Percentiles rank a stretch among this genome's conserved stretches.
Evolutionary conservation across 2,797 vertebrate species (phyloP).

Genomic region (Eulemur rubriventer): DNA sequence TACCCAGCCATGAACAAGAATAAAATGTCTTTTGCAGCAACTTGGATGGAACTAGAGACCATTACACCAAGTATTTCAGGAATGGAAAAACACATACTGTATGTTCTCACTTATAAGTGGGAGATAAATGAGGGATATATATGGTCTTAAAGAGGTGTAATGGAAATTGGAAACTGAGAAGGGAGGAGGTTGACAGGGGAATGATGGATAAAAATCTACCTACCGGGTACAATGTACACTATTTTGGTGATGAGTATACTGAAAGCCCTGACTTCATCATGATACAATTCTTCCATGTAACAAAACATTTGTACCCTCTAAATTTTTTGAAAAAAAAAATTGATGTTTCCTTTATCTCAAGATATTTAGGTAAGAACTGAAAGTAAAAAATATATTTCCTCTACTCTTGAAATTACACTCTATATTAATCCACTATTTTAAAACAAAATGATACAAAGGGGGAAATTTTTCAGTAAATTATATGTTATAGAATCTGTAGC

Average conservation of each 20-base stretch:
- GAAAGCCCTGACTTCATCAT: too few relatives aligned
- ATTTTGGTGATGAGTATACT: too few relatives aligned
- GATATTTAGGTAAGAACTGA: not conserved
- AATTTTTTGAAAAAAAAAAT: too few relatives aligned
- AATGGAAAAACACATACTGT: not conserved
- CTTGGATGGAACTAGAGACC: not conserved
- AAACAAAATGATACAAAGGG: not conserved
- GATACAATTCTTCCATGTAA: too few relatives aligned
- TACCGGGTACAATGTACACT: too few relatives aligned
- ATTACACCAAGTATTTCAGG: not conserved
- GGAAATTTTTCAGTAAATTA: not conserved
- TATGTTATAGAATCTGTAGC: not conserved
- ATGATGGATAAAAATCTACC: too few relatives aligned
- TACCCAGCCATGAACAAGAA: not conserved
- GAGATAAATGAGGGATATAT: too few relatives aligned
- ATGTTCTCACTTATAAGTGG: not conserved
- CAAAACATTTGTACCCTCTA: too few relatives aligned
- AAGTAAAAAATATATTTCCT: constrained; percentile 26
- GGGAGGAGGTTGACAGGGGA: too few relatives aligned
- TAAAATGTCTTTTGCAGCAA: not conserved
- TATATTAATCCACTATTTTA: not conserved
- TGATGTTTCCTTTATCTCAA: not conserved
- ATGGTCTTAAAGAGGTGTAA: too few relatives aligned
- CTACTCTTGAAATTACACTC: constrained; percentile 17
- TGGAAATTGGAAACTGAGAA: too few relatives aligned